Evolutionary conservation across 2,113 vertebrate genomes (phyloP).

Genomic region (Alligator sinensis): DNA sequence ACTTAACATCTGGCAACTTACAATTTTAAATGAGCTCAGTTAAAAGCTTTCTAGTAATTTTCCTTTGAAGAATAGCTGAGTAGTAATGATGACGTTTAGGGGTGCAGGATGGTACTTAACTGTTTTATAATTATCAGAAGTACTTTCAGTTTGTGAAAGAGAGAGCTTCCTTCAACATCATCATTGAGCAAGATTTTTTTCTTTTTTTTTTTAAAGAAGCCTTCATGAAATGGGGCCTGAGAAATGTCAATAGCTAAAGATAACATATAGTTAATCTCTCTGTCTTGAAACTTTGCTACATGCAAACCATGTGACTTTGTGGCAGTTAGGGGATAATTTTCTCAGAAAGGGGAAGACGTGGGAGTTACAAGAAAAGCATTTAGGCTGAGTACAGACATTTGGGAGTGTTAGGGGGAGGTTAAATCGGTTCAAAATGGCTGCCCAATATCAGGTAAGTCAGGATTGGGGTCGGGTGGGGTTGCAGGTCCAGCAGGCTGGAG

Average conservation of each 20-base stretch:
- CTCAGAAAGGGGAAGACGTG: background rate
- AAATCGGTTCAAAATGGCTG: too few species aligned
- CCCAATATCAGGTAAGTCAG: too few species aligned
- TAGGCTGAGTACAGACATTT: too few species aligned
- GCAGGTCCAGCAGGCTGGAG: too few species aligned
- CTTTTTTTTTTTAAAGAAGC: background rate
- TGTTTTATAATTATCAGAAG: constrained; percentile 14
- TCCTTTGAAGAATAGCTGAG: constrained; percentile 23
- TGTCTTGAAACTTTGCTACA: constrained; percentile 2
- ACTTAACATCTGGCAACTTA: background rate
- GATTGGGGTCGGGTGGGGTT: too few species aligned
- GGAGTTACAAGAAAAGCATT: too few species aligned
- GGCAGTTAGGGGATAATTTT: background rate
- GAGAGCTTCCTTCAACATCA: constrained; percentile 42
- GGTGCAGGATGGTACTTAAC: background rate
- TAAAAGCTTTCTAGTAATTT: background rate
- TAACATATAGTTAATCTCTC: constrained; percentile 18
- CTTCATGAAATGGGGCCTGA: constrained; percentile 32
- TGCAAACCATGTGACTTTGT: constrained; percentile 1
- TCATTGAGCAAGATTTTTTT: constrained; percentile 26
- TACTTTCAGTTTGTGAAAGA: constrained; percentile 47
- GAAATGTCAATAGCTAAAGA: constrained; percentile 33
- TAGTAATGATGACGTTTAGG: background rate
- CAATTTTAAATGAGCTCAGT: background rate
- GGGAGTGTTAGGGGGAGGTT: too few species aligned